phyloP scores from a whole-genome alignment of 2,888 invertebrate genomes.

The Agrochola lychnidis region DNA sequence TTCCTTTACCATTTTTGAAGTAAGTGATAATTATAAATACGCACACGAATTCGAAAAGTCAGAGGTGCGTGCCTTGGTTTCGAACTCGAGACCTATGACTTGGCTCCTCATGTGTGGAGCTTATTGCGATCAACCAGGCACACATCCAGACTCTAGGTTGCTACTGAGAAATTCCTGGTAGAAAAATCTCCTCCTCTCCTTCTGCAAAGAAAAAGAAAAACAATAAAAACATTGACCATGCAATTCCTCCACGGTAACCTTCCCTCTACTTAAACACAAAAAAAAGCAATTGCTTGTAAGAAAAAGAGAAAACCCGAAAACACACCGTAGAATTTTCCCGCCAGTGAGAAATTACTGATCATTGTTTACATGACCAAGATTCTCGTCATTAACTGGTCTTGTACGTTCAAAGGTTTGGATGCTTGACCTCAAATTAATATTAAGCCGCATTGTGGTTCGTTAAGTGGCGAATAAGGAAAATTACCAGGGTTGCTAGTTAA shows the following conservation, averaged over 20 bases:
- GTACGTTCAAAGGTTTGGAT: constrained; percentile 57
- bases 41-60: too few species aligned
- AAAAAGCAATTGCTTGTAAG: background rate
- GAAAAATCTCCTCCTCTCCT: background rate
- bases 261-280: background rate
- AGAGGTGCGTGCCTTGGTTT: too few species aligned
- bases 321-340: constrained; percentile 1
- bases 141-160: background rate
- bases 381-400: constrained; percentile 59
- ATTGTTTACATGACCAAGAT: constrained; percentile 64
- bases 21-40: too few species aligned
- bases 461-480: constrained; percentile 68
- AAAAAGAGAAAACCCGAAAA: constrained; percentile 4
- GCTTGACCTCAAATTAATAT: constrained; percentile 69
- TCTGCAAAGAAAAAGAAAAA: background rate
- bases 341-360: constrained; percentile 42
- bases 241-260: background rate
- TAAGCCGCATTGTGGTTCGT: constrained; percentile 57
- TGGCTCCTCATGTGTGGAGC: too few species aligned
- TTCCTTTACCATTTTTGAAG: too few species aligned
- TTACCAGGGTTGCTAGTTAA: constrained; percentile 40
- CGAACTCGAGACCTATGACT: too few species aligned
- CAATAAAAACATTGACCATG: background rate
- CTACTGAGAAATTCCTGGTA: background rate
- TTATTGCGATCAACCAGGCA: background rate